Percentiles rank a stretch among this genome's conserved stretches.
Evolutionary conservation across 2,888 invertebrate species (phyloP).

Genomic region (Synergus japonicus): DNA sequence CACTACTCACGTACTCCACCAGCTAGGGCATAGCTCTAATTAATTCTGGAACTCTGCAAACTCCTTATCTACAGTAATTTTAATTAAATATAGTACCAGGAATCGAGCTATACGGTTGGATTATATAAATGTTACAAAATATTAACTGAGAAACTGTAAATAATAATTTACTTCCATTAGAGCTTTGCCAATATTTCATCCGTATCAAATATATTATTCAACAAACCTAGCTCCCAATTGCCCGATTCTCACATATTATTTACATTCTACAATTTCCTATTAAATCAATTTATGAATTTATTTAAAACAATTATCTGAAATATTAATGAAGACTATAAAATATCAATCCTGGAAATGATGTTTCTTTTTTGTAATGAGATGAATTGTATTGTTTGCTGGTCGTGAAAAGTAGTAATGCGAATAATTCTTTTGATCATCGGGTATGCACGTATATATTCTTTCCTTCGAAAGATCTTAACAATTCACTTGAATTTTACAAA

Average conservation of each 20-base stretch:
- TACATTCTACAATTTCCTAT: too few relatives aligned
- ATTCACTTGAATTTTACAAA: neutral
- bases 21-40: neutral
- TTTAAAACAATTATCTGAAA: too few relatives aligned
- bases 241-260: too few relatives aligned
- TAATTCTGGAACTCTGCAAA: constrained; percentile 3
- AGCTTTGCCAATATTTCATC: too few relatives aligned
- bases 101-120: neutral
- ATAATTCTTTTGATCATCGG: neutral
- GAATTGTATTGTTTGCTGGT: neutral
- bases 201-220: neutral
- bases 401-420: neutral
- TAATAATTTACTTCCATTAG: too few relatives aligned
- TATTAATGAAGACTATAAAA: too few relatives aligned
- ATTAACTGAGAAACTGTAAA: neutral
- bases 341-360: too few relatives aligned
- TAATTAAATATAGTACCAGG: neutral
- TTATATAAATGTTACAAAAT: neutral
- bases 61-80: neutral
- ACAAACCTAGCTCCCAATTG: neutral
- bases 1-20: neutral
- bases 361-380: neutral
- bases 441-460: neutral
- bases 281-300: too few relatives aligned
- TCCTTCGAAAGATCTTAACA: neutral